These are phyloP conservation scores for Girardinus metallicus DNA, from an alignment of 2,797 vertebrate species.

Conservation along the genomic window DNA sequence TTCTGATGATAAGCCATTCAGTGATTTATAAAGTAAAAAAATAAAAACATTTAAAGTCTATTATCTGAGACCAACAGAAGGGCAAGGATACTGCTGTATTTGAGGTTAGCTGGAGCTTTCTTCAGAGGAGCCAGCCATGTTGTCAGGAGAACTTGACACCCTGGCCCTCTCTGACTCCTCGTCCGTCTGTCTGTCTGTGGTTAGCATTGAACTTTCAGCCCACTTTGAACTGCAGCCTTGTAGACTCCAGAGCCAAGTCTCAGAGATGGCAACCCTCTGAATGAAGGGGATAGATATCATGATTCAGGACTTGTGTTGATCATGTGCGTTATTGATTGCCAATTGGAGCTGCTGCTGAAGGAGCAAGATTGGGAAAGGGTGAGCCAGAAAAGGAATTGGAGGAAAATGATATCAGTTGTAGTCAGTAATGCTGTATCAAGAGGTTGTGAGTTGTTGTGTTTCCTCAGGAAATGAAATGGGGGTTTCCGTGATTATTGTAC, in stretches of 20 bases:
- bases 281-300: conserved; percentile 70
- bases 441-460: conserved; percentile 36
- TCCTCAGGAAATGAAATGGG: conserved; percentile 45
- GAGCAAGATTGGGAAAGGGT: conserved; percentile 47
- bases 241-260: conserved; percentile 46
- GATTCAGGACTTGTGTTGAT: conserved; percentile 66
- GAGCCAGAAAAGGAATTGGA: conserved; percentile 32
- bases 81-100: conserved; percentile 33
- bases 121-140: conserved; percentile 56
- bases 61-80: conserved; percentile 2
- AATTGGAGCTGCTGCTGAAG: conserved; percentile 72
- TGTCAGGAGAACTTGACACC: conserved; percentile 72
- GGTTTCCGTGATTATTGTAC: conserved; percentile 33
- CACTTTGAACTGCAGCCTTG: conserved; percentile 43
- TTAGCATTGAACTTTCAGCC: conserved; percentile 62
- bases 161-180: conserved; percentile 35
- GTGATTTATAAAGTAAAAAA: too few relatives aligned
- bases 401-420: conserved; percentile 55
- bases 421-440: conserved; percentile 44
- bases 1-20: too few relatives aligned
- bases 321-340: conserved; percentile 71
- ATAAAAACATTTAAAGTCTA: too few relatives aligned
- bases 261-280: conserved; percentile 48
- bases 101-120: conserved; percentile 36
- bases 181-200: conserved; percentile 54